These are phyloP conservation scores for Matsumurasca onukii DNA, from an alignment of 1,140 invertebrate genomes.

Conservation along the genomic window DNA sequence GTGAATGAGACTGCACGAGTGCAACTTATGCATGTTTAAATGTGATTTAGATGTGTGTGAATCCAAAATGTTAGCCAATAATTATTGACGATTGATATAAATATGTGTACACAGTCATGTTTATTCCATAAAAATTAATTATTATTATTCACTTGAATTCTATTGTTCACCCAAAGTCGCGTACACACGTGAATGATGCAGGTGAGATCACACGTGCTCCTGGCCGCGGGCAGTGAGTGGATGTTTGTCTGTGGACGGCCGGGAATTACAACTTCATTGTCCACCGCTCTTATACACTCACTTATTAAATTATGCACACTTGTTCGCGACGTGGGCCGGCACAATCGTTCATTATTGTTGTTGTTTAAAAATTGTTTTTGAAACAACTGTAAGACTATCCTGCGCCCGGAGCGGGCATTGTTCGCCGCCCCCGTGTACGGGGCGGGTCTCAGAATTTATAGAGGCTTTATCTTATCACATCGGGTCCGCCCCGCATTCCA, in stretches of 20 bases:
- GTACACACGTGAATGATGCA: not conserved
- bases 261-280: conserved; percentile 31
- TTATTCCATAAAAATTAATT: too few species aligned
- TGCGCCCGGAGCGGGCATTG: conserved; percentile 22
- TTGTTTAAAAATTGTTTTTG: conserved; percentile 32
- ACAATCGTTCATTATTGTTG: conserved; percentile 23
- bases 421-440: conserved; percentile 27
- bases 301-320: conserved; percentile 32
- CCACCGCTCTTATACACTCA: conserved; percentile 18
- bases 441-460: conserved; percentile 28
- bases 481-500: conserved; percentile 24
- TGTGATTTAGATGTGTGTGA: not conserved
- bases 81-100: too few species aligned
- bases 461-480: conserved; percentile 30
- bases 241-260: conserved; percentile 23
- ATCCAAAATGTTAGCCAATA: too few species aligned
- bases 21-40: not conserved
- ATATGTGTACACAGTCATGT: too few species aligned
- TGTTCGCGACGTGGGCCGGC: conserved; percentile 24
- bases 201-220: too few species aligned
- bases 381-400: conserved; percentile 28
- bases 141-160: too few species aligned
- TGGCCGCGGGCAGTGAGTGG: not conserved
- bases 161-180: too few species aligned
- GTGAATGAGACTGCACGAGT: not conserved